Evolutionary conservation across 2,797 vertebrate genomes (phyloP).

Genomic region (Eulemur coronatus): DNA sequence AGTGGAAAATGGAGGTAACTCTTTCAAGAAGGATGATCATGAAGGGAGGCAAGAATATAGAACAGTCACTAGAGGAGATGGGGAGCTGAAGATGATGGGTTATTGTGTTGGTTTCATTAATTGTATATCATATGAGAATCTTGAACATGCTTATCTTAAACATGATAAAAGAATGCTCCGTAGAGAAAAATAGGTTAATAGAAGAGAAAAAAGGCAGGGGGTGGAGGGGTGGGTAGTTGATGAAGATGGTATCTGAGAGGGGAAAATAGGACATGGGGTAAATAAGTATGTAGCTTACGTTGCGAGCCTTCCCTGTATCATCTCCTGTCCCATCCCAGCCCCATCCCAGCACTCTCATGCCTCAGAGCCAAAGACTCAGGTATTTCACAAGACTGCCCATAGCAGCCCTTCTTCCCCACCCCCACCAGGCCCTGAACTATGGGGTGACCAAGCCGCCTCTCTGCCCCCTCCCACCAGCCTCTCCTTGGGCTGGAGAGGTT

Average conservation of each 20-base stretch:
- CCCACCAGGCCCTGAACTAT: neutral
- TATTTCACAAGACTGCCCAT: neutral
- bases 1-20: neutral
- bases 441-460: neutral
- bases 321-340: neutral
- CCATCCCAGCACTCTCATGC: neutral
- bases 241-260: neutral
- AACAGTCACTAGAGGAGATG: neutral
- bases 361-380: neutral
- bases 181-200: neutral
- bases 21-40: neutral
- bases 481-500: neutral
- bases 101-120: neutral
- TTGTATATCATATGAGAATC: constrained; percentile 10
- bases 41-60: neutral
- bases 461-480: neutral
- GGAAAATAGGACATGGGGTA: neutral
- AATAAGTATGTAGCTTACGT: neutral
- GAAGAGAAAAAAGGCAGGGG: neutral
- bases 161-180: neutral
- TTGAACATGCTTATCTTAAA: neutral
- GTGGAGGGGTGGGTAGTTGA: neutral
- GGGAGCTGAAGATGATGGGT: neutral
- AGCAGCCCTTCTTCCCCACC: neutral
- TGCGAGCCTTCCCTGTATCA: neutral